phyloP scores from a whole-genome alignment of 2,797 vertebrate species.

The Danio aesculapii region DNA sequence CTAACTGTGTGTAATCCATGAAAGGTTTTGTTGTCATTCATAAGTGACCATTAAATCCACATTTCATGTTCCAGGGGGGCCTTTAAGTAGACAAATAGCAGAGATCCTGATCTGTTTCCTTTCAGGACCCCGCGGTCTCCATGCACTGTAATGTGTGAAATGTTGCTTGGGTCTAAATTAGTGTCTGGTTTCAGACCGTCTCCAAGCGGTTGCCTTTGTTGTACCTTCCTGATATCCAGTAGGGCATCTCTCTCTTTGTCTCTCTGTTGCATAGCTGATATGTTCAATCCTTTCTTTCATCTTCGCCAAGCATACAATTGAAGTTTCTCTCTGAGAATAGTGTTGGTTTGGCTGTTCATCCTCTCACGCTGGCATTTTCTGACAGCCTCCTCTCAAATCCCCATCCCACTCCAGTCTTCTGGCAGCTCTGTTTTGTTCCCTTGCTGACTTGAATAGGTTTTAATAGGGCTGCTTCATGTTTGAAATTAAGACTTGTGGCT shows the following conservation, averaged over 20 bases:
- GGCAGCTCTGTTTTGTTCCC: slow-evolving; percentile 22
- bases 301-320: slow-evolving; percentile 18
- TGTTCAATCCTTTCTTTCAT: slow-evolving; percentile 38
- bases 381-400: slow-evolving; percentile 41
- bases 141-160: background rate
- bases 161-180: background rate
- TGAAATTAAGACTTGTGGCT: slow-evolving; percentile 30
- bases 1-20: slow-evolving; percentile 2
- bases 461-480: slow-evolving; percentile 23
- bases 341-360: slow-evolving; percentile 15
- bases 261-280: slow-evolving; percentile 9
- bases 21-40: slow-evolving; percentile 10
- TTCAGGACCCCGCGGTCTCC: background rate
- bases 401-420: slow-evolving; percentile 22
- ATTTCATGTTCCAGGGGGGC: background rate
- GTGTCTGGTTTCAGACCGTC: background rate
- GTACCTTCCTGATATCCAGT: slow-evolving; percentile 11
- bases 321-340: slow-evolving; percentile 21
- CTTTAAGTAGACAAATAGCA: slow-evolving; percentile 23
- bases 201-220: slow-evolving; percentile 21
- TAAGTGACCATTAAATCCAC: slow-evolving; percentile 6
- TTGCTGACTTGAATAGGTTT: slow-evolving; percentile 41
- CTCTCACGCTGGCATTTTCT: slow-evolving; percentile 19
- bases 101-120: slow-evolving; percentile 5
- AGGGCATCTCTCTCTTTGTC: slow-evolving; percentile 17